Base-by-base conservation (phyloP, 2,113 vertebrate species). In the Tichodroma muraria region DNA sequence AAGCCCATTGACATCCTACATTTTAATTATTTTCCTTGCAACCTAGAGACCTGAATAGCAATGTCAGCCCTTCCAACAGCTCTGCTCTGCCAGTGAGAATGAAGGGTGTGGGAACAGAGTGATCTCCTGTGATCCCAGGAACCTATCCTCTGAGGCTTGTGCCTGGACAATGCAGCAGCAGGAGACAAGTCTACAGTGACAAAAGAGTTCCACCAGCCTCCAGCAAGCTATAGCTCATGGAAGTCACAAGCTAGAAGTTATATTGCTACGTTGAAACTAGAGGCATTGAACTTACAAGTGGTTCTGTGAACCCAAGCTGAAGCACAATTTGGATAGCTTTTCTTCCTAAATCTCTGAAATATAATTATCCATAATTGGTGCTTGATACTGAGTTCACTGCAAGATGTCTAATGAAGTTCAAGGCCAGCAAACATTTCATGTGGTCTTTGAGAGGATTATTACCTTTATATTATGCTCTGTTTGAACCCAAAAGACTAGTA, bases 341-440 rank as follows among this genome's bases (percentile, higher is more conserved):
- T 65, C 19, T 85, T 73, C 59, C 44, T 71, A 92, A 84, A 78
- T 84, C 11, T 92, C 77, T 64, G 56, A 75, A 88, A 90, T 85
- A 94, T 88, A 88, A 80, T 91, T 95, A 64, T 40, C 38, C 15
- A 28, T 80, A 86, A 83, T 56, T 85, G 47, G 17, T 70, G 35
- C 44, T 90, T 93, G 88, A 75, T 49, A 37, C 37, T 40, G 64
- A 63, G 47, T 80, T 92, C 44, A 40, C 66, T 83, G 35, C 56
- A 88, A 78, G 57, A 31, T 3, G 0, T n/a, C 54, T 92, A 86
- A 86, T 52, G 54, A 91, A 73, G 35, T 88, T 91, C 31, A 86
- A 75, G 66, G 19, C 35, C 24, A 77, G 38, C 59, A 95, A 84
- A 81, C 4, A 68, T 45, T 88, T 92, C 40, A 33, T 86, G 33